Evolutionary conservation across 2,888 invertebrate genomes (phyloP).

Genomic region (Tetragnatha montana): DNA sequence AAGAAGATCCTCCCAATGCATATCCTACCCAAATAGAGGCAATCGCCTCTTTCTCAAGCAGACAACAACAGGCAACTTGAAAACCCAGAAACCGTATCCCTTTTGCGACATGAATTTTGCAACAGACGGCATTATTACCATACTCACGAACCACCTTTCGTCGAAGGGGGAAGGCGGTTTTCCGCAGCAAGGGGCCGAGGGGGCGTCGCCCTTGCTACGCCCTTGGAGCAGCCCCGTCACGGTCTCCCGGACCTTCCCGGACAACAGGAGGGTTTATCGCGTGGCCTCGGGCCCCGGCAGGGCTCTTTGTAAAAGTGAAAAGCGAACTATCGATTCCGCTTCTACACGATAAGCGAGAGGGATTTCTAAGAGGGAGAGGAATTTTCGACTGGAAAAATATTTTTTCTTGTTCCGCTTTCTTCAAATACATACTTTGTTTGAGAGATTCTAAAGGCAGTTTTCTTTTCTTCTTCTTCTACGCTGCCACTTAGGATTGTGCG

Average conservation of each 20-base stretch:
- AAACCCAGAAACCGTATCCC: background rate
- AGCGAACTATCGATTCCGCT: conserved; percentile 44
- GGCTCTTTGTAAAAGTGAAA: conserved; percentile 38
- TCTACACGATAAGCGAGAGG: conserved; percentile 24
- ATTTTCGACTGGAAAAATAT: background rate
- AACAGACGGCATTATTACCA: background rate
- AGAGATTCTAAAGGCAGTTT: background rate
- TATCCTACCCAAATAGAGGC: no score
- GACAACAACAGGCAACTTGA: conserved; percentile 5
- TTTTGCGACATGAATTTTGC: background rate
- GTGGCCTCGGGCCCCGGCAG: conserved; percentile 21
- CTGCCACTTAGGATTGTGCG: background rate
- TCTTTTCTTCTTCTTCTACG: background rate
- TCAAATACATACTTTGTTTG: conserved; percentile 29
- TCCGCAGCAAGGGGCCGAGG: background rate
- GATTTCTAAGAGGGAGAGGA: conserved; percentile 36
- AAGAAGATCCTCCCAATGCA: no score
- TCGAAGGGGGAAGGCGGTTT: background rate
- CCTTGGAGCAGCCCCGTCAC: conserved; percentile 46
- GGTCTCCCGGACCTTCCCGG: conserved; percentile 22
- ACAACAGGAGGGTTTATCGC: conserved; percentile 50
- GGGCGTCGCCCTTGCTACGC: conserved; percentile 36
- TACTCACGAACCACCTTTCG: background rate
- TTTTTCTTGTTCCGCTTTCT: background rate
- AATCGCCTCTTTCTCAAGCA: background rate